phyloP scores from a whole-genome alignment of 2,797 vertebrate genomes.

The Poecile montanus region DNA sequence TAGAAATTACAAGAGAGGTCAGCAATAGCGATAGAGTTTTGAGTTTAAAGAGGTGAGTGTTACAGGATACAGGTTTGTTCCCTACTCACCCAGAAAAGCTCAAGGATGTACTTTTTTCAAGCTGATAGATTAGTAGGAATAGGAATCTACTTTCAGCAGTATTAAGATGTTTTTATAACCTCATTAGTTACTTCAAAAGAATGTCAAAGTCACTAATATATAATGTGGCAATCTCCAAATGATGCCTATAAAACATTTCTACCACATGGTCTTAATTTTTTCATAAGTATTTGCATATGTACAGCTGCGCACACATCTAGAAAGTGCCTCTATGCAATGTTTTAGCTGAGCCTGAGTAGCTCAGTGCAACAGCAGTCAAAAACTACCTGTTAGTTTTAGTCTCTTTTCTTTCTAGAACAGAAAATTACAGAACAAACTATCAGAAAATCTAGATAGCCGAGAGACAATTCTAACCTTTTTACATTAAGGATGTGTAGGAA shows the following conservation, averaged over 20 bases:
- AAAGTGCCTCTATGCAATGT: neutral
- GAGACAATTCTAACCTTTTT: neutral
- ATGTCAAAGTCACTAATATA: neutral
- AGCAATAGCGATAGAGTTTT: neutral
- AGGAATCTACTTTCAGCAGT: neutral
- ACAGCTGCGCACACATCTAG: neutral
- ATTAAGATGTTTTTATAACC: conserved; percentile 27
- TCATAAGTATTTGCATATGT: neutral
- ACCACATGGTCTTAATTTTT: neutral
- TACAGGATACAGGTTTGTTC: neutral
- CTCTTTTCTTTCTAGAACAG: neutral
- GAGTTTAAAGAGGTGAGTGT: neutral
- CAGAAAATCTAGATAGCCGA: neutral
- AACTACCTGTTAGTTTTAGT: neutral
- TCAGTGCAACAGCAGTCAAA: neutral
- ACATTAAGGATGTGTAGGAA: neutral
- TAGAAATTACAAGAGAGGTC: neutral
- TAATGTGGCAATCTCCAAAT: neutral
- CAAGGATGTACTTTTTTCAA: neutral
- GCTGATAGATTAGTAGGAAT: neutral
- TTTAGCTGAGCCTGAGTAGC: neutral
- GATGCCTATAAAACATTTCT: neutral
- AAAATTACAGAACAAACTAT: neutral
- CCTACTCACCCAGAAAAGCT: neutral
- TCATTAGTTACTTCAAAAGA: conserved; percentile 16